Base-by-base conservation (phyloP, 2,888 invertebrate genomes). In the Agrochola macilenta region DNA sequence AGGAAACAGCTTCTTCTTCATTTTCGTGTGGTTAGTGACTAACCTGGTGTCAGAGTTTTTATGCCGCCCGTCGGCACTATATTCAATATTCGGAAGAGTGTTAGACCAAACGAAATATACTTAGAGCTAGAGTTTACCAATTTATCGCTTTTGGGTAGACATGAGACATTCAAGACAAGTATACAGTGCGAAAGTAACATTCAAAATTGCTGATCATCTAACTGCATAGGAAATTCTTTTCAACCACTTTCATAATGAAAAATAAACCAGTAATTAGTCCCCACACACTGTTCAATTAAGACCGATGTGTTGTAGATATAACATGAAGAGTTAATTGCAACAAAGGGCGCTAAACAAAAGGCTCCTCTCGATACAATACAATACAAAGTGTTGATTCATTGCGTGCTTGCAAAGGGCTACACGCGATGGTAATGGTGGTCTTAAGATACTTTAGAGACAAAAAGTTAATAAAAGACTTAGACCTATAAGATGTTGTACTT, bases 321-420 rank as follows among this genome's bases (percentile, higher is more conserved):
- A 84, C 88, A 88, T 88, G 84, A 87, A 85, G 83, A 84, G 88
- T 83, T 92, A 92, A 92, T 93, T 92, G 85, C 87, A 88, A 89
- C 89, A 90, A 91, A 89, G 88, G 86, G 86, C 76, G 77, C 66
- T 85, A 87, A 90, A 93, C 93, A 93, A 93, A 93, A 91, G 91
- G 87, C 89, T 88, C 81, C 89, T 91, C 85, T 89, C 43, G 39
- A 43, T 43, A 82, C 87, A 89, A 89, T 89, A 82, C 83, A 88
- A 90, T 90, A 82, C 83, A 88, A 89, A 77, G 82, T 91, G 92
- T 89, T 91, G 91, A 93, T 84, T 92, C 89, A 91, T 85, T 85
- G 84, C 81, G 85, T 87, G 83, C 81, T 88, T 58, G 60, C 39
- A 68, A 84, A 70, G 74, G 66, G 79, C 58, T 72, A 79, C 90